A percentile compares a stretch with the other conserved stretches of the same genome.
Evolutionary conservation across 2,888 invertebrate genomes (phyloP).

Genomic region (Chaetoderma sp.): DNA sequence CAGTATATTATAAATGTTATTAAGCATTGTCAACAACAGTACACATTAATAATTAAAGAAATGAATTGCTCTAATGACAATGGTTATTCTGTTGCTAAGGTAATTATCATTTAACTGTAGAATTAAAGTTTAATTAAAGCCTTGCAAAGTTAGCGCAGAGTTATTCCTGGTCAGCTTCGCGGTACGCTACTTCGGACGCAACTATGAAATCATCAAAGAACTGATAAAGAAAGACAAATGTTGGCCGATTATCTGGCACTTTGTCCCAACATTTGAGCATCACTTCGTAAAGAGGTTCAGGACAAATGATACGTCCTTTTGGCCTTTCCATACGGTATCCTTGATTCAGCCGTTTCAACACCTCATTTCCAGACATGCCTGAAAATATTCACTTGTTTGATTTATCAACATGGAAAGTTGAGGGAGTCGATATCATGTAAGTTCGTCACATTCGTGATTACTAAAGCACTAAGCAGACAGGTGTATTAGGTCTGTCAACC

Average conservation of each 20-base stretch:
- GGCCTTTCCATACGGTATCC: slow-evolving; percentile 98
- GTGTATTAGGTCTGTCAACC: too few relatives aligned
- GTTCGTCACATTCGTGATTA: too few relatives aligned
- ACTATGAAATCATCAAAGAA: slow-evolving; percentile 98
- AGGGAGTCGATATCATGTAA: too few relatives aligned
- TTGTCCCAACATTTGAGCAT: slow-evolving; percentile 96
- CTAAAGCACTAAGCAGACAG: too few relatives aligned
- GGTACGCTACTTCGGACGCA: slow-evolving; percentile 94
- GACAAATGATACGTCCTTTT: slow-evolving; percentile 72
- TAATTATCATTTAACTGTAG: too few relatives aligned
- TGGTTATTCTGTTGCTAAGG: too few relatives aligned
- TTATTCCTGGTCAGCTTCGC: slow-evolving; percentile 31
- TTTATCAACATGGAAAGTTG: neutral
- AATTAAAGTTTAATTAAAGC: too few relatives aligned
- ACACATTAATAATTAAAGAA: too few relatives aligned
- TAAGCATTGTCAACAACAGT: too few relatives aligned
- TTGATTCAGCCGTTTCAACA: slow-evolving; percentile 94
- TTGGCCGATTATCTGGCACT: slow-evolving; percentile 93
- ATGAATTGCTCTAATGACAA: too few relatives aligned
- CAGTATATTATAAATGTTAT: too few relatives aligned
- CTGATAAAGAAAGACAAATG: slow-evolving; percentile 84
- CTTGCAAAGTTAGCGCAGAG: too few relatives aligned
- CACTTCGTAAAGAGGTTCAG: slow-evolving; percentile 90
- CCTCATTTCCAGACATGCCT: slow-evolving; percentile 96
- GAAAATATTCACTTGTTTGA: slow-evolving; percentile 39